These are phyloP conservation scores for Melieria crassipennis DNA, from an alignment of 2,888 invertebrate species.

Conservation along the genomic window DNA sequence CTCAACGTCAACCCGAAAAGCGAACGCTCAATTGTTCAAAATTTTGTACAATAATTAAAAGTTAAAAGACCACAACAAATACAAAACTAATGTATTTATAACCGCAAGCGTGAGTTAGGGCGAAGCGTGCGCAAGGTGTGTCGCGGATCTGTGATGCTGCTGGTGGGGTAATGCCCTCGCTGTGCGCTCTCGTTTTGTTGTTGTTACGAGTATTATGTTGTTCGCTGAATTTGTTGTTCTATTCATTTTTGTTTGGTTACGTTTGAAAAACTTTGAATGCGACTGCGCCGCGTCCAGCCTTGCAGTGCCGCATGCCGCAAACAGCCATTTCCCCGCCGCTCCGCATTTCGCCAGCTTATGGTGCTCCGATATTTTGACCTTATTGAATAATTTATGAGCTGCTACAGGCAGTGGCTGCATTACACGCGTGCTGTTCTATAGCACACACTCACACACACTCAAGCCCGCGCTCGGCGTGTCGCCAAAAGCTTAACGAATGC, in stretches of 20 bases:
- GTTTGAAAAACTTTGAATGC: too few species aligned
- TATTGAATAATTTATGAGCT: constrained; percentile 40
- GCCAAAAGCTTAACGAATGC: too few species aligned
- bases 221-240: too few species aligned
- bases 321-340: too few species aligned
- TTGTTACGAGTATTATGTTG: neutral
- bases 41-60: constrained; percentile 13
- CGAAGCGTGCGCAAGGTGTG: too few species aligned
- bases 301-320: too few species aligned
- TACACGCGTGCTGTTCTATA: neutral
- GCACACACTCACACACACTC: too few species aligned
- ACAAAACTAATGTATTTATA: neutral
- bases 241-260: too few species aligned
- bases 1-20: neutral
- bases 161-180: constrained; percentile 24
- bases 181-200: constrained; percentile 10
- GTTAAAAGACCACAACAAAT: neutral
- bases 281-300: too few species aligned
- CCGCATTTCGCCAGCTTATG: constrained; percentile 2
- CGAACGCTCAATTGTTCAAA: neutral
- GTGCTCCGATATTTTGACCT: constrained; percentile 35
- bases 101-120: too few species aligned
- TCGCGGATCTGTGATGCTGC: neutral
- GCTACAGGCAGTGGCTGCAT: neutral
- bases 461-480: too few species aligned